Conservation (phyloP, 2,113 vertebrate genomes). For the Bothrops jararaca region DNA sequence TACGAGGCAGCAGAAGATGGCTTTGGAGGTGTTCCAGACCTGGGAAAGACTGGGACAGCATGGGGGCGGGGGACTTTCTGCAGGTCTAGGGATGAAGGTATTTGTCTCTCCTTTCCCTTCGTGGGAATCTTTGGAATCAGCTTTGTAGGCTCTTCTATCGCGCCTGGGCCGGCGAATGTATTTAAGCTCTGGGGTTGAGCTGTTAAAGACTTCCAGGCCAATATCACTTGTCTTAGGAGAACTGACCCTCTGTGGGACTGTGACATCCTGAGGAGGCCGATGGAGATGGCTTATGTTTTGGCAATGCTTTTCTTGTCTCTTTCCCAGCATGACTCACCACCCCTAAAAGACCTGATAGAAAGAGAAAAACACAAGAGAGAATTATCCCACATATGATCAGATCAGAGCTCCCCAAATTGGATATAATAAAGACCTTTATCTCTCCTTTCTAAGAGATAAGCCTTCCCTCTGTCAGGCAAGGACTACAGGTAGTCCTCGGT, state of each 20-base stretch:
- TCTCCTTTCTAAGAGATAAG: background rate
- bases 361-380: background rate
- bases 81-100: conserved; percentile 85
- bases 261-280: conserved; percentile 62
- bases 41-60: conserved; percentile 85
- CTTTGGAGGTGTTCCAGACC: conserved; percentile 86
- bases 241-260: conserved; percentile 64
- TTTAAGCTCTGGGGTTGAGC: conserved; percentile 63
- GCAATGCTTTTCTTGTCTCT: conserved; percentile 67
- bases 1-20: conserved; percentile 77
- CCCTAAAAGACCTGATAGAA: conserved; percentile 56
- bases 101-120: conserved; percentile 79
- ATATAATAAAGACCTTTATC: background rate
- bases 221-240: conserved; percentile 64
- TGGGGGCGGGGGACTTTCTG: conserved; percentile 69
- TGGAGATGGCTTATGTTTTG: conserved; percentile 57
- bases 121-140: conserved; percentile 70
- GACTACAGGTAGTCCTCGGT: background rate
- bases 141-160: conserved; percentile 63
- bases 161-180: conserved; percentile 44
- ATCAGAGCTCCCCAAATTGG: background rate
- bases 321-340: conserved; percentile 84
- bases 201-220: conserved; percentile 72
- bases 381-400: background rate
- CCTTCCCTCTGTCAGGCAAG: background rate